Evolutionary conservation across 2,113 vertebrate genomes (phyloP).

Genomic region (Indicator maculatus): DNA sequence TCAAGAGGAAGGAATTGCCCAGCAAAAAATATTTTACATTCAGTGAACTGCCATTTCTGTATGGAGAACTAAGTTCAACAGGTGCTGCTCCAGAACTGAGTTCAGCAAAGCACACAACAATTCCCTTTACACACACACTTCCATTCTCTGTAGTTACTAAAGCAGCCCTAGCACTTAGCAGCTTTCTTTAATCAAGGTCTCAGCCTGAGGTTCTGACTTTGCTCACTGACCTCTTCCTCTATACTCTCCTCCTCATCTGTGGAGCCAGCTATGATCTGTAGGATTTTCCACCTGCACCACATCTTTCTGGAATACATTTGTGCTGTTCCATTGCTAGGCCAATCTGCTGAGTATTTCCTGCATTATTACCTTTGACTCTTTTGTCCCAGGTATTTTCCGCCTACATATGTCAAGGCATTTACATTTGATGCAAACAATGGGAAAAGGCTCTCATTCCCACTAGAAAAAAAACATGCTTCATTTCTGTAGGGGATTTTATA

Average conservation of each 20-base stretch:
- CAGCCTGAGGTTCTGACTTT: background rate
- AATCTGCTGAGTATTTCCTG: background rate
- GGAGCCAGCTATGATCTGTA: background rate
- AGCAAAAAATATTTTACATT: background rate
- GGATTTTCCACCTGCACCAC: background rate
- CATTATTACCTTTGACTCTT: background rate
- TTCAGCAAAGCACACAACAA: background rate
- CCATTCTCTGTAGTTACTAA: background rate
- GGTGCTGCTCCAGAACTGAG: background rate
- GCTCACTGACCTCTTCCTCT: background rate
- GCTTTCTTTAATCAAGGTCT: background rate
- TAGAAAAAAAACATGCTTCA: background rate
- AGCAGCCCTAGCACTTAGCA: background rate
- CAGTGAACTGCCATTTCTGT: background rate
- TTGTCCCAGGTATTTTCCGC: background rate
- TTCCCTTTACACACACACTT: background rate
- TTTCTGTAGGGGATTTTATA: background rate
- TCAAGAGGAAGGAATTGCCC: background rate
- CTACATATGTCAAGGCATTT: background rate
- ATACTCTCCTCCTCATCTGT: too few species aligned
- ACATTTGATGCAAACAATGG: background rate
- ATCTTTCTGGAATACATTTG: background rate
- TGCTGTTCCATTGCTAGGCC: background rate
- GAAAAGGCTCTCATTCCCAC: background rate
- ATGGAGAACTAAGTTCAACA: background rate